Evolutionary conservation across 1,140 invertebrate species (phyloP), one percentile per base, ranked within the genome.

Genomic region (Drosophila oshimai): DNA sequence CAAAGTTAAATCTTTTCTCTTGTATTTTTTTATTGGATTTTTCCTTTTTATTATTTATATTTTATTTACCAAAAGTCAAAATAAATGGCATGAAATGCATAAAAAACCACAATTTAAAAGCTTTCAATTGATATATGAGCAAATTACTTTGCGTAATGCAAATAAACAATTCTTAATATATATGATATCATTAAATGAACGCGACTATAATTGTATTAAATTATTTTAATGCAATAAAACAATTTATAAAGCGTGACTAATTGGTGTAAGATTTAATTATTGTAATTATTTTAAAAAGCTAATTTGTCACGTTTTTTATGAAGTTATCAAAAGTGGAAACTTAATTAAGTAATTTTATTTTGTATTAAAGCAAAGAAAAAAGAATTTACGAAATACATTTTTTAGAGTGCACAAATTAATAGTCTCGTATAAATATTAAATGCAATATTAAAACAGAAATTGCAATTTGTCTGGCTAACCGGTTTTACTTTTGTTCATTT

Each of bases 171-270:
- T n/a, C 6, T 28, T 37, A 22, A 2, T 22, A 22, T 22, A 41
- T 26, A 0, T 24, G 13, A 18, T 36, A 9, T 6, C 28, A 54
- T 60, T 6, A 39, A 39, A 20, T 12, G 10, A 18, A 20, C 3
- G 9, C 9, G 7, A 6, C 0, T 34, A 34, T 47, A 9, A 53
- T 31, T 28, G 18, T 15, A 45, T 13, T 12, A 4, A 18, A 2
- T 54, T 39, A 44, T 20, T 28, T 39, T 15, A 18, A 41, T 10
- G 31, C 29, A 45, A 64, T 70, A 54, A 60, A 50, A 24, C n/a
- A 53, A 22, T 62, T 41, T 45, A 45, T 44, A 13, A 24, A 49
- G 22, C 44, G 28, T 51, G 50, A 18, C 24, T 36, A 34, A 31
- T 60, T 49, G 6, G 10, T 9, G n/a, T 26, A 2, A 45, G 2